Base-by-base conservation (phyloP, 2,888 invertebrate species). In the Drosophila greeni region DNA sequence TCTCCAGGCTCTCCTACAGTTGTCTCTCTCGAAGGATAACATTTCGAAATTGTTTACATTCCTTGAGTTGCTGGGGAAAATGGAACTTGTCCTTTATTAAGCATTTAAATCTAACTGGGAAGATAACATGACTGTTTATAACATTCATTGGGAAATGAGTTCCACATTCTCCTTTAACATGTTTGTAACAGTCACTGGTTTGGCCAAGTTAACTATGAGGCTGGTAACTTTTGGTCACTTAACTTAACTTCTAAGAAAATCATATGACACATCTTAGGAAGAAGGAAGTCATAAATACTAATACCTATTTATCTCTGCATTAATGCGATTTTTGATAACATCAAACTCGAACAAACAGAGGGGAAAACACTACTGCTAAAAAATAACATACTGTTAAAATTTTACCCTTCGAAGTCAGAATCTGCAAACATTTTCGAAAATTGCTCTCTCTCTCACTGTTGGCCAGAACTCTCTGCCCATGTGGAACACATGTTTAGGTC, bases 401-500 rank as follows among this genome's bases (percentile, higher is more conserved):
- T 12, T 31, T 6, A 26, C 3, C 14, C 2, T 31, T 11, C n/a
- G 12, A 29, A 43, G 3, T 43, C 12, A 3, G 24, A 43, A 26
- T 14, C 39, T 23, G 26, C 23, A 6, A 33, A 12, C 5, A 43
- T 43, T 40, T 40, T 23, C 61, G 51, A 20, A 42, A 12, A 8
- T 20, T 29, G 5, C 36, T 36, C 47, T 18, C 16, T 14, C 12
- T 36, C 33, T 39, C 39, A 9, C 34, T 39, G 11, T 24, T 45
- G 14, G 1, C 29, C 6, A 1, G 4, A 24, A 45, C 23, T 49
- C 31, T 16, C 9, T 11, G 31, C 11, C 11, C 5, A 14, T 6
- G 31, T 62, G 66, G 61, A 65, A 11, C 5, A 5, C n/a, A 62
- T 62, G 60, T 52, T 36, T 34, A 11, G 11, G 12, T 5, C n/a